Conservation (phyloP, 2,113 vertebrate genomes). For the Sciurus niger region DNA sequence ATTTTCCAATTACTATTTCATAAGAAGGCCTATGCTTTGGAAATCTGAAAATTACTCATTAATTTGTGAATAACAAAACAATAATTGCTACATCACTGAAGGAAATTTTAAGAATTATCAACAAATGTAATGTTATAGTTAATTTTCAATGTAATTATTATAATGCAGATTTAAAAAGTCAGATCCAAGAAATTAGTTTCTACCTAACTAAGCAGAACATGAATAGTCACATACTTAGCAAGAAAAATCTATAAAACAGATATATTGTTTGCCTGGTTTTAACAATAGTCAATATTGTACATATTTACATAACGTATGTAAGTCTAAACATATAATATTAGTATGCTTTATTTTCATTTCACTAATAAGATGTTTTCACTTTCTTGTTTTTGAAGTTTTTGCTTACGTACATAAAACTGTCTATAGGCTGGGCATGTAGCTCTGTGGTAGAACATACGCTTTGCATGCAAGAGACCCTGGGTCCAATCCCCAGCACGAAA, state of each 20-base stretch:
- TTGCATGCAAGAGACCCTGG: too few relatives aligned
- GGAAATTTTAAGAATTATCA: slow-evolving; percentile 46
- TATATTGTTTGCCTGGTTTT: not conserved
- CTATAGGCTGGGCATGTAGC: too few relatives aligned
- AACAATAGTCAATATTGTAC: not conserved
- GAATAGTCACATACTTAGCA: not conserved
- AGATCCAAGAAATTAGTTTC: slow-evolving; percentile 31
- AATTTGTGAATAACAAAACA: not conserved
- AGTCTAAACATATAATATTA: not conserved
- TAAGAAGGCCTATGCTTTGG: not conserved
- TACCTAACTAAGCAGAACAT: not conserved
- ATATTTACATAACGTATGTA: not conserved
- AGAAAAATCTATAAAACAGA: not conserved
- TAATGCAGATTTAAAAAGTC: slow-evolving; percentile 7
- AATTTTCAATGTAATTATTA: slow-evolving; percentile 14
- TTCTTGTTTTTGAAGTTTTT: not conserved
- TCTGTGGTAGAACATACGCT: too few relatives aligned
- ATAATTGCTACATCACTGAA: not conserved
- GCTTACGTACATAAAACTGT: not conserved
- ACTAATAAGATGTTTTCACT: not conserved
- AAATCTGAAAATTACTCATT: slow-evolving; percentile 12
- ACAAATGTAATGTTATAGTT: not conserved
- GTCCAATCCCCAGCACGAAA: too few relatives aligned
- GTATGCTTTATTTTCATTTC: slow-evolving; percentile 37
- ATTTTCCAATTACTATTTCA: slow-evolving; percentile 1